Evolutionary conservation across 2,888 invertebrate species (phyloP).

Genomic region (Globia sparganii): DNA sequence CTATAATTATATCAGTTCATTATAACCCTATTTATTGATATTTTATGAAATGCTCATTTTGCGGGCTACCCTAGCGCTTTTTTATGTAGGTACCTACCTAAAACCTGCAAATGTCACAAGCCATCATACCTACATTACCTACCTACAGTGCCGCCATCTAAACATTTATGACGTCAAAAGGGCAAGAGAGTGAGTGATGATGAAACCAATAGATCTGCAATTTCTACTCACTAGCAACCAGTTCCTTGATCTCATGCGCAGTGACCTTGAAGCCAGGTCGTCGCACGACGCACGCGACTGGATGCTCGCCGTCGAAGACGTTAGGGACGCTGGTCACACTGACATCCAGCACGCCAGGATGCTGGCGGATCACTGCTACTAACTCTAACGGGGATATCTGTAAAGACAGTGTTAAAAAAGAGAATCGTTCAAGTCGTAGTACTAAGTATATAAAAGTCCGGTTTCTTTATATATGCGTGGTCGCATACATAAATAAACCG

Average conservation of each 20-base stretch:
- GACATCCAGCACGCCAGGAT: conserved; percentile 77
- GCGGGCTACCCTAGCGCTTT: too few relatives aligned
- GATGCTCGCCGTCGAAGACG: conserved; percentile 75
- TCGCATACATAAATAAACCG: neutral
- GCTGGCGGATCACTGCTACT: conserved; percentile 78
- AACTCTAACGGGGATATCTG: conserved; percentile 82
- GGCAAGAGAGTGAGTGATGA: neutral
- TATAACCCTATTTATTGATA: too few relatives aligned
- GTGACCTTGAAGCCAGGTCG: conserved; percentile 71
- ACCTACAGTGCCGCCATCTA: neutral
- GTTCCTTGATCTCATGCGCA: conserved; percentile 78
- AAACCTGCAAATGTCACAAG: neutral
- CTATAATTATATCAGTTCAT: too few relatives aligned
- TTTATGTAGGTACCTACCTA: too few relatives aligned
- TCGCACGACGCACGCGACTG: conserved; percentile 78
- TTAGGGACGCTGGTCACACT: conserved; percentile 79
- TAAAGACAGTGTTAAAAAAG: neutral
- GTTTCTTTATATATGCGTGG: too few relatives aligned
- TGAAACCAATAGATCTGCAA: neutral
- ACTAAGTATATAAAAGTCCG: neutral
- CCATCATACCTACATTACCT: neutral
- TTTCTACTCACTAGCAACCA: conserved; percentile 76
- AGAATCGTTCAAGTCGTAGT: neutral
- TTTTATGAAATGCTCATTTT: too few relatives aligned
- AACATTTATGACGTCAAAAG: neutral